Percentiles rank a stretch among this genome's conserved stretches.
These are phyloP conservation scores for Oscheius sp. DNA, from an alignment of 2,888 invertebrate species.

Conservation along the genomic window DNA sequence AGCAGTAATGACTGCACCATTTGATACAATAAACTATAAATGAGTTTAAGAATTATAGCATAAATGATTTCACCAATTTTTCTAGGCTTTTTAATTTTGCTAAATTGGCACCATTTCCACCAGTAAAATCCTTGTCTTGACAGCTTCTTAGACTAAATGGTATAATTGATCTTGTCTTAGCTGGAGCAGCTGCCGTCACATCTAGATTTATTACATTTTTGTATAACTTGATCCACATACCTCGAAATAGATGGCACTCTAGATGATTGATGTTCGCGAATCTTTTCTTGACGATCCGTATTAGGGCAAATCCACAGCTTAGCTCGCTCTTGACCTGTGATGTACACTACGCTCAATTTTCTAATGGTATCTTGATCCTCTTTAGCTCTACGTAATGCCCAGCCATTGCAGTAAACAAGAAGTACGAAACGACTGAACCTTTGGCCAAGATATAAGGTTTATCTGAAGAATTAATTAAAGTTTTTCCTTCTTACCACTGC, in stretches of 20 bases:
- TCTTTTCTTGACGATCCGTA: constrained; percentile 26
- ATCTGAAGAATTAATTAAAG: background rate
- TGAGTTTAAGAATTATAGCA: background rate
- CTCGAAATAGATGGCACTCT: constrained; percentile 27
- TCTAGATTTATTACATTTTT: constrained; percentile 11
- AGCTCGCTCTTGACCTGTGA: constrained; percentile 27
- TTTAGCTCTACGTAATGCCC: background rate
- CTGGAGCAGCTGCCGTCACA: constrained; percentile 13
- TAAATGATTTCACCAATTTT: constrained; percentile 26
- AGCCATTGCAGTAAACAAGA: background rate
- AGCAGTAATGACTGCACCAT: constrained; percentile 59
- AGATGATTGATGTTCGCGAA: background rate
- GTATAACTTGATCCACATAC: constrained; percentile 3
- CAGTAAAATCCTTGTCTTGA: constrained; percentile 75
- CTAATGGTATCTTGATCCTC: background rate
- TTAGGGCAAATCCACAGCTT: constrained; percentile 37
- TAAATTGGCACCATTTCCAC: constrained; percentile 83
- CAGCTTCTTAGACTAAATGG: constrained; percentile 61
- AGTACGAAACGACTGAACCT: background rate
- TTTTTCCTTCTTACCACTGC: background rate
- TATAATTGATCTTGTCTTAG: constrained; percentile 38
- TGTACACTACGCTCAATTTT: too few relatives aligned
- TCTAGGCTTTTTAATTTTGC: constrained; percentile 75
- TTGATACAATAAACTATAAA: constrained; percentile 54
- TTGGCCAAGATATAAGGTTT: background rate